phyloP scores from a whole-genome alignment of 2,113 vertebrate genomes.

The Monarcha castaneiventris region DNA sequence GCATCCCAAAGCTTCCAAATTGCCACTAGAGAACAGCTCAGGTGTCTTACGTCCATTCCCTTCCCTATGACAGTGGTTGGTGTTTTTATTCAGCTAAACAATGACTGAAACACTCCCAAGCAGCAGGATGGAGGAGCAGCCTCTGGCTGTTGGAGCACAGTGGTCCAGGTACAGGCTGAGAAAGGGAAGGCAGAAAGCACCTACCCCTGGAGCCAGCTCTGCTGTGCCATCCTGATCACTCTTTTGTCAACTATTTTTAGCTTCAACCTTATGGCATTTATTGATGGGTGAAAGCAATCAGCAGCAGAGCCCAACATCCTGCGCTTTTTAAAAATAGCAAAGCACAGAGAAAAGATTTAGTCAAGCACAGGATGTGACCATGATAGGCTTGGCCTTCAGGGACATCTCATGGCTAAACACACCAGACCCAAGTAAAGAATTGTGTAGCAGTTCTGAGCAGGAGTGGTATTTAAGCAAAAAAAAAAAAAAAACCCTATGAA shows the following conservation, averaged over 20 bases:
- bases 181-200: fast-evolving
- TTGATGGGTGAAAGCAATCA: neutral
- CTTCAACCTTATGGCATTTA: slow-evolving; percentile 10
- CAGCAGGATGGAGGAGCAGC: fast-evolving
- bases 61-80: fast-evolving
- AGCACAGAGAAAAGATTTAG: neutral
- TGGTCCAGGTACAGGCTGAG: neutral
- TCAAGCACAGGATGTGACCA: neutral
- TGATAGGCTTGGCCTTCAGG: neutral
- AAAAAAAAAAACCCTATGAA: neutral
- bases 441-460: neutral
- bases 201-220: neutral
- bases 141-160: neutral
- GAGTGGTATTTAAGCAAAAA: neutral
- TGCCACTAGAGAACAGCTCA: neutral
- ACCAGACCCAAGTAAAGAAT: neutral
- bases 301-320: neutral
- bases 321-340: neutral
- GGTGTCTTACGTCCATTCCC: fast-evolving
- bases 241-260: neutral
- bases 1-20: fast-evolving
- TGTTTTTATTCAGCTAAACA: neutral
- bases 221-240: neutral
- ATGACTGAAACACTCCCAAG: neutral
- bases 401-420: neutral